Conservation (phyloP, 2,888 invertebrate species). For the Drosophila conformis region DNA sequence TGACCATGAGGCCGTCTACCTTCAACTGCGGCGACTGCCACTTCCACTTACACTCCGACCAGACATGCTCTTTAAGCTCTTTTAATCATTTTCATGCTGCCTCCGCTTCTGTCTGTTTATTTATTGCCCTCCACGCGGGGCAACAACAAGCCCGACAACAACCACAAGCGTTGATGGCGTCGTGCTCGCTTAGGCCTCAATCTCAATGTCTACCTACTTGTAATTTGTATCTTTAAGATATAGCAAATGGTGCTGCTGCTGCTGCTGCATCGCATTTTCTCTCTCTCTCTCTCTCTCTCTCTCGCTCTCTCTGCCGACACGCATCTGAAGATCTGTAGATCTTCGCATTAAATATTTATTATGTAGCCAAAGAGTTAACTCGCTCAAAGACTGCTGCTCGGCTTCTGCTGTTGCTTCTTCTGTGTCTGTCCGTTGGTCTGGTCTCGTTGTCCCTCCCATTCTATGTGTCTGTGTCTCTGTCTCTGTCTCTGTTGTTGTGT, state of each 20-base stretch:
- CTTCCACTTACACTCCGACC: slow-evolving; percentile 45
- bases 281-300: neutral
- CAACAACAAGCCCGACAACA: slow-evolving; percentile 32
- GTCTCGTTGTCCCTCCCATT: slow-evolving; percentile 39
- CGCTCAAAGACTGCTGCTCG: slow-evolving; percentile 57
- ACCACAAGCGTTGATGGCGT: slow-evolving; percentile 20
- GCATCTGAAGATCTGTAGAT: slow-evolving; percentile 46
- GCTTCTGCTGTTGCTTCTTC: slow-evolving; percentile 23
- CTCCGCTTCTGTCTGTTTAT: slow-evolving; percentile 66
- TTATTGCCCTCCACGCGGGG: slow-evolving; percentile 62
- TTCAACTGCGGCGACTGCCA: slow-evolving; percentile 43
- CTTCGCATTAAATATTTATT: slow-evolving; percentile 76
- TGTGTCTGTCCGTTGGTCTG: slow-evolving; percentile 29
- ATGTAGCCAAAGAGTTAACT: slow-evolving; percentile 79
- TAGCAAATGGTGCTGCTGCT: slow-evolving; percentile 47
- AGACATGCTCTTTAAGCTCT: slow-evolving; percentile 77
- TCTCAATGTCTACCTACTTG: slow-evolving; percentile 77
- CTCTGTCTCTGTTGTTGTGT: slow-evolving; percentile 4
- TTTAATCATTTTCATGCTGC: slow-evolving; percentile 79
- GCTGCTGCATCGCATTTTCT: slow-evolving; percentile 32
- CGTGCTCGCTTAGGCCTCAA: slow-evolving; percentile 71
- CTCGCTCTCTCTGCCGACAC: slow-evolving; percentile 15
- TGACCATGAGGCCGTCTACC: slow-evolving; percentile 72
- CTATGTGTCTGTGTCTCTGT: slow-evolving; percentile 26
- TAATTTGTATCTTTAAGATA: slow-evolving; percentile 80